Base-by-base conservation (phyloP, 2,888 invertebrate species). In the Alcis repandata region DNA sequence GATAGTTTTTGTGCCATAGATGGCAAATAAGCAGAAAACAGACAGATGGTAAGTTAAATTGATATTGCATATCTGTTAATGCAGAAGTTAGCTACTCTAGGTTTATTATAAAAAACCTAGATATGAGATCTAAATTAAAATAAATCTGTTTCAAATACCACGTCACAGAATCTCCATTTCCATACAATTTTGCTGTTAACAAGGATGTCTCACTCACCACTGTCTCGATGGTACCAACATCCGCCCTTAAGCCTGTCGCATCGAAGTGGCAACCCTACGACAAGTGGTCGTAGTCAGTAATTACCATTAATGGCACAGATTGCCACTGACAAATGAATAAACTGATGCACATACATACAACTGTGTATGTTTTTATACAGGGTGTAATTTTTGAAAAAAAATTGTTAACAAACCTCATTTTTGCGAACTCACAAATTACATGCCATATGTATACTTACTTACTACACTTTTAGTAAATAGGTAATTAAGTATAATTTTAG, bases 261-360 rank as follows among this genome's bases (percentile, higher is more conserved):
- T 36, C 13, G 13, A 10, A 27, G 3, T 36, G 65, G 67, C 75
- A 79, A 45, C 60, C 60, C 65, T 65, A 48, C 40, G 40, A 48
- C 80, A 82, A 82, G 75, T 79, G 77, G 77, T 74, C 76, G 76
- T 72, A 73, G 68, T 67, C 67, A 63, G 79, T 83, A 83, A 83
- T 83, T 83, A 78, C 76, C 72, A 61, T 78, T 83, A 83, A 83
- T 82, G 81, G 80, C 67, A 71, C 68, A 76, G 83, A 83, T 83
- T 82, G 79, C 81, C 68, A 67, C 72, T 83, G 83, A 83, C 83
- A 83, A 82, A 83, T 82, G 81, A 69, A 80, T 75, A 75, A 76
- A 79, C 74, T 74, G 80, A 75, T 79, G 71, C 69, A 68, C 67
- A 19, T 33, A 56, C 27, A 38, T 45, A 41, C 38, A 27, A 6